Evolutionary conservation across 2,888 invertebrate species (phyloP), one percentile per base, ranked within the genome.

Genomic region (Eristalis tenax): DNA sequence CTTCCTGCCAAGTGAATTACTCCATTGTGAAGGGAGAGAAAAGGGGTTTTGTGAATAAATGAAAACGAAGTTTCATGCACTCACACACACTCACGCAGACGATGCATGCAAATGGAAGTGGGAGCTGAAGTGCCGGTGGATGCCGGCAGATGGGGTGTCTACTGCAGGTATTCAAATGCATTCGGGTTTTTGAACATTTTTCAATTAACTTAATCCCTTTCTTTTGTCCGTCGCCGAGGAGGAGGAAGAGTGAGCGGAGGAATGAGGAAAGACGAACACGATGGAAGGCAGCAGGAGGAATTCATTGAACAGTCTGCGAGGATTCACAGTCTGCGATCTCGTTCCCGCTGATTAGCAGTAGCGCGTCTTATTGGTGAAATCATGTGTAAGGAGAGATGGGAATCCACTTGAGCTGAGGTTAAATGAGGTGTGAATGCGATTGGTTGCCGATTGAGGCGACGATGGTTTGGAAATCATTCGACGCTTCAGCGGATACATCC

Each of bases 341-440:
- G 2, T 38, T 13, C 38, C 4, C 4, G 38, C 38, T 38, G 38
- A 38, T 38, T 38, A 38, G 38, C 38, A 23, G 57, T 57, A 23
- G 66, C 32, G 61, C 64, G 76, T 22, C 68, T 81, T 76, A 57
- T 84, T 57, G 63, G 73, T 57, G 66, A 35, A 81, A 77, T 73
- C 23, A 35, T 65, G 64, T 50, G 61, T 64, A 86, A 82, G 77
- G 61, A 65, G 4, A 1, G 32, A 10, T 1, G 32, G 32, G n/a
- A 61, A 82, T 82, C 40, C 61, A 74, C 68, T 69, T 77, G 69
- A 74, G 69, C 74, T 73, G 63, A 59, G 57, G 18, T 26, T 73
- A 77, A 77, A 74, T 82, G 68, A 73, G 73, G 64, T 70, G 77
- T 56, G 50, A 77, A 82, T 77, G 50, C 73, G 32, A 32, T 85